Evolutionary conservation across 2,113 vertebrate species (phyloP), one percentile per base, ranked within the genome.

Genomic region (Pollachius pollachius): DNA sequence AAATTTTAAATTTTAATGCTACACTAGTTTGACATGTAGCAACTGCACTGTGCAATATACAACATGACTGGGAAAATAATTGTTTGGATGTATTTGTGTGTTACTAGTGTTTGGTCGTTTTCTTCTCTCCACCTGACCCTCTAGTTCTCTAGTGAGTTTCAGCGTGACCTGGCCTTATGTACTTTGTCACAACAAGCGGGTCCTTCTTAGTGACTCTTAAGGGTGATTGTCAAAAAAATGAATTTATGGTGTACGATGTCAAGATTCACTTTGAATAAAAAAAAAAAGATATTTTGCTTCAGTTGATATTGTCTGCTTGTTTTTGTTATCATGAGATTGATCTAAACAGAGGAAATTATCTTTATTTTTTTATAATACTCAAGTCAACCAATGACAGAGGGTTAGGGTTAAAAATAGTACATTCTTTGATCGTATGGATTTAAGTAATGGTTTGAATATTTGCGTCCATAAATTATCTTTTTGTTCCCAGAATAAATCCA

Each of bases 1-100:
- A 93, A 91, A 89, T 92, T 92, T 92, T 52, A 73, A 92, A 93
- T 89, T 83, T 91, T 95, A 93, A 90, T 94, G 96, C 97, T 98
- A 97, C 95, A 95, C 93, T 97, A 97, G 95, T 95, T 96, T 86
- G 93, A 95, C 94, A 96, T 96, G 97, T 98, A 98, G 97, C 97
- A 96, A 92, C 95, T 96, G 96, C 97, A 99, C 96, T 99, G 96
- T 98, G 97, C 97, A 98, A 99, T 98, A 98, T 97, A 86, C 95
- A 85, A 94, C 92, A 95, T 94, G 95, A 97, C 95, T 96, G 96
- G 95, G 96, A 94, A 95, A 92, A 92, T 92, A 73, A 82, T 85
- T 93, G 93, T 95, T 95, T 95, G 93, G 95, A 94, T 96, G 94
- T 98, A 94, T 17, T 17, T 94, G 64, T 80, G 94, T 96, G 94